A percentile compares a stretch with the other conserved stretches of the same genome.
Conservation (phyloP, 1,140 invertebrate genomes). For the Aporrectodea caliginosa region DNA sequence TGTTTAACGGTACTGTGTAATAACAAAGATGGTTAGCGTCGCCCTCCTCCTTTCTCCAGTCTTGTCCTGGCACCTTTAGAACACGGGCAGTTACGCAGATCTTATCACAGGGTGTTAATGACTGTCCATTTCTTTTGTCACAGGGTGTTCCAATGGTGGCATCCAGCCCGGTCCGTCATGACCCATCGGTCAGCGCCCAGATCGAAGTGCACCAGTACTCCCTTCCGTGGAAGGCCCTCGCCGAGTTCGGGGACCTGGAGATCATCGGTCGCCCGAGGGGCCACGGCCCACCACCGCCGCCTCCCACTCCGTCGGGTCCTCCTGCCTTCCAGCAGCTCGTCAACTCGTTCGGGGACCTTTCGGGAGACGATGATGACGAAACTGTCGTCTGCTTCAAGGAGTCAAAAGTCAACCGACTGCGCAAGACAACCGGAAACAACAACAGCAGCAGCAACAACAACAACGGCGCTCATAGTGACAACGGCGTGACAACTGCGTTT, state of each 20-base stretch:
- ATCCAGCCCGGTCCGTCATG: conserved; percentile 85
- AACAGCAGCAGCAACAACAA: background rate
- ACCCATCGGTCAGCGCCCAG: conserved; percentile 60
- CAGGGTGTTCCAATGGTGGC: conserved; percentile 94
- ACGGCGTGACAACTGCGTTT: background rate
- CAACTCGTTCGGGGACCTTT: background rate
- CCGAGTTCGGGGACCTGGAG: background rate
- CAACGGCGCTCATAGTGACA: background rate
- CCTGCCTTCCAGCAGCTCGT: background rate
- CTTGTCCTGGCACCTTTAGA: too few species aligned
- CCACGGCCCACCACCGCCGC: too few species aligned
- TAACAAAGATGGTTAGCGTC: too few species aligned
- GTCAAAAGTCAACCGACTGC: background rate
- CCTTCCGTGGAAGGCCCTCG: background rate
- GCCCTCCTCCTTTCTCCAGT: too few species aligned
- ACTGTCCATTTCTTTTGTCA: background rate
- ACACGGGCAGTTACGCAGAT: too few species aligned
- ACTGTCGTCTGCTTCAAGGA: background rate
- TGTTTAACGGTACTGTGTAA: too few species aligned
- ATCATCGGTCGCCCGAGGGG: background rate
- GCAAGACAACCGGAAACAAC: background rate
- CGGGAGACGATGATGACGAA: background rate
- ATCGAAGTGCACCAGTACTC: background rate
- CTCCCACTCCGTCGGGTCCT: background rate
- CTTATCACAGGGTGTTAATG: too few species aligned